A percentile compares a stretch with the other conserved stretches of the same genome.
These are phyloP conservation scores for Pycnonotus jocosus DNA, from an alignment of 2,113 vertebrate species.

Conservation along the genomic window DNA sequence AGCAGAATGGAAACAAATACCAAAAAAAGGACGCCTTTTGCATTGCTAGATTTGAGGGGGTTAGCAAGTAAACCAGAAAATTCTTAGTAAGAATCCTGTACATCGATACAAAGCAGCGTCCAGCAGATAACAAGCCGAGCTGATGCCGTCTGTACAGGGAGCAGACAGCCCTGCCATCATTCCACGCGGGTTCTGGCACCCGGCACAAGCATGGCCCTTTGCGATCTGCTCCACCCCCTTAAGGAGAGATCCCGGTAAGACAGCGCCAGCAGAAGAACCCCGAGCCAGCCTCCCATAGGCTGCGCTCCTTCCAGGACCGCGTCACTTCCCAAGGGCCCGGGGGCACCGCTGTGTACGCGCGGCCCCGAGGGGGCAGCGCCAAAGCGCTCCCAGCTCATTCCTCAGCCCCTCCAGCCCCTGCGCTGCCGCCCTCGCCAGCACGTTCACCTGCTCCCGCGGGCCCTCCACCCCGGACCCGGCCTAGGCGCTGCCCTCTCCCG, in stretches of 20 bases:
- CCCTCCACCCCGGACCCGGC: neutral
- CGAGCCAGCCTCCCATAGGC: neutral
- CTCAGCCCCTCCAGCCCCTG: rapidly evolving
- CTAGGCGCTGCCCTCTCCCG: neutral
- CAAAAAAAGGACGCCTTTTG: neutral
- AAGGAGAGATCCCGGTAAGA: too few relatives aligned
- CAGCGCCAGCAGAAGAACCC: rapidly evolving
- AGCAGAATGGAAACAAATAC: neutral
- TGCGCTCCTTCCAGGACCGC: rapidly evolving
- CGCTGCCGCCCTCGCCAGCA: neutral
- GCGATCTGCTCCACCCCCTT: neutral
- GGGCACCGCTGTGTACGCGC: rapidly evolving
- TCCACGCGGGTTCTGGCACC: neutral
- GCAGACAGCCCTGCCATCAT: neutral
- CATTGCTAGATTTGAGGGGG: neutral
- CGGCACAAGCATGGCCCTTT: too few relatives aligned
- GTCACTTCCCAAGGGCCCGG: neutral
- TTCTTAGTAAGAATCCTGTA: neutral
- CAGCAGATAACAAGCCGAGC: rapidly evolving
- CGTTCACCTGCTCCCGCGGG: neutral
- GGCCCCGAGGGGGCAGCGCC: rapidly evolving
- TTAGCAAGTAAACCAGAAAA: neutral
- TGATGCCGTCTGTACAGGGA: rapidly evolving
- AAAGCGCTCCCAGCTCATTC: neutral
- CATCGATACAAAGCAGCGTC: rapidly evolving